Evolutionary conservation across 2,113 vertebrate genomes (phyloP), one percentile per base, ranked within the genome.

Genomic region (Zosterops hypoxanthus): DNA sequence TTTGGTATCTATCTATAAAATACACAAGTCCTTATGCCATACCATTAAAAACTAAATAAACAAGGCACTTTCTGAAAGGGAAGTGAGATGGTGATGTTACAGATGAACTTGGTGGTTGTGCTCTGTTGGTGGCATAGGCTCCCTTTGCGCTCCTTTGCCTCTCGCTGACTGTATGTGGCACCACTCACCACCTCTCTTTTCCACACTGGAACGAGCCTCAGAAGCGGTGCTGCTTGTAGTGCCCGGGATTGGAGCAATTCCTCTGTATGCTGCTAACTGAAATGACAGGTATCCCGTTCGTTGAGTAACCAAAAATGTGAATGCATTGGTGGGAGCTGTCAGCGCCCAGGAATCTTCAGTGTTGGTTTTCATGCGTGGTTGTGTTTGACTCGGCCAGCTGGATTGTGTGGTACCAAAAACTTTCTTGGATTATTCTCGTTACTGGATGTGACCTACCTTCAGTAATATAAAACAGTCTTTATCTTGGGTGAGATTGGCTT

Each of bases 1-100:
- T 97, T 97, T 97, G 97, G 95, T 96, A 93, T 92, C 93, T 97
- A 94, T 98, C 97, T 98, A 97, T 97, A 95, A 97, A 98, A 97
- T 97, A 75, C 95, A 57, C 93, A 47, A 98, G 96, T 98, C 85
- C 94, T 97, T 97, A 97, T 80, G 92, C 95, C 95, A 89, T 95
- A 92, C 90, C 90, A 89, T 97, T 95, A 97, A 96, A 97, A 98
- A 96, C 96, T 97, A 94, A 96, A 97, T 97, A 97, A 97, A 97
- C 94, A 65, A 97, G 96, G 96, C 97, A 97, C 96, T 98, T 98
- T 98, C 98, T 97, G 88, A 98, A 98, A 90, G 97, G 97, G 97
- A 98, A 97, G 97, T 97, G 95, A 98, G 94, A 94, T 95, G 97
- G 95, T 97, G 91, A 95, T 97, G 95, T 98, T 97, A 85, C 78